A percentile compares a stretch with the other conserved stretches of the same genome.
These are phyloP conservation scores for Chloropsis cyanopogon DNA, from an alignment of 2,113 vertebrate genomes.

Conservation along the genomic window DNA sequence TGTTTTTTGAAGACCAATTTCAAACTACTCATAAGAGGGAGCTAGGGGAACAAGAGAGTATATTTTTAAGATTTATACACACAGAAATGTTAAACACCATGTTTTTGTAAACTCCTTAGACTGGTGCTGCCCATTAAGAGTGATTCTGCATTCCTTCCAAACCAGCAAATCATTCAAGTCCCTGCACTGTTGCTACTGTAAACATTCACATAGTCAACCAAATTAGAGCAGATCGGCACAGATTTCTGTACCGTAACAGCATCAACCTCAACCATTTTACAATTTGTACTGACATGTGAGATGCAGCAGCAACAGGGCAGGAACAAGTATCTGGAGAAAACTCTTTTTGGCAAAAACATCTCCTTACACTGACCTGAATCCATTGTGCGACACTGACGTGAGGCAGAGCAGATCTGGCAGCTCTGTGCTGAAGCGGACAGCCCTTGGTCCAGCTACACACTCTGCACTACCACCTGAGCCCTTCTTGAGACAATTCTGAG, in stretches of 20 bases:
- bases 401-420: not conserved
- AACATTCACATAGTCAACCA: not conserved
- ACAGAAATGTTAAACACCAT: not conserved
- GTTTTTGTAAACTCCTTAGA: not conserved
- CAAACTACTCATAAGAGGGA: not conserved
- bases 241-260: not conserved
- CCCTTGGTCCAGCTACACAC: not conserved
- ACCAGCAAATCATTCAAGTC: not conserved
- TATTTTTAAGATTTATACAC: not conserved
- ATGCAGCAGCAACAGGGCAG: not conserved
- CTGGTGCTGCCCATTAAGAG: not conserved
- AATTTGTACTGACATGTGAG: not conserved
- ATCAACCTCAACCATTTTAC: not conserved
- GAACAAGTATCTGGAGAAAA: not conserved
- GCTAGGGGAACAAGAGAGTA: not conserved
- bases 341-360: not conserved
- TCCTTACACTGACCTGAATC: not conserved
- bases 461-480: not conserved
- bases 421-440: fast-evolving
- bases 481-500: not conserved
- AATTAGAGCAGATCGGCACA: not conserved
- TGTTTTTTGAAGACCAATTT: not conserved
- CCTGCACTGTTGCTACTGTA: not conserved
- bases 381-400: fast-evolving
- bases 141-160: not conserved